Base-by-base conservation (phyloP, 2,888 invertebrate genomes). In the Nymphalis polychloros region DNA sequence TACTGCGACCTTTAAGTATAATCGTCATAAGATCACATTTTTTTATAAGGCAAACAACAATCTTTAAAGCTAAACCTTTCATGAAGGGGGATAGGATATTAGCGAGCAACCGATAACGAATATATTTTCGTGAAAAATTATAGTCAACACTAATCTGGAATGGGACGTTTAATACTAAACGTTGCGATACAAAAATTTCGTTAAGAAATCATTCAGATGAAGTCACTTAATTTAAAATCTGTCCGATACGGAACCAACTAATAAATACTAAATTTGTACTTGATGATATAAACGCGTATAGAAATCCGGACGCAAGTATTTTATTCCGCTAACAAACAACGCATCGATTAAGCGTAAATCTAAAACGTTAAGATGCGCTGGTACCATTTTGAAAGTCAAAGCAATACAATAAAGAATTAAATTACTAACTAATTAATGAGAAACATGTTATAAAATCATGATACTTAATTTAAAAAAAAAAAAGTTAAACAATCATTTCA, bases 41-140 rank as follows among this genome's bases (percentile, higher is more conserved):
- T 86, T 86, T 86, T 87, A 87, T 91, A 92, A 92, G 92, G 92
- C 92, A 92, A 92, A 92, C 91, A 91, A 92, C 91, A 92, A 91
- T 91, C 78, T 85, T 92, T 92, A 92, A 92, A 92, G 92, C 92
- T 92, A 91, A 90, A 89, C 88, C 86, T 89, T 89, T 87, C 84
- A 86, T 86, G 86, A 82, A 81, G 75, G 74, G 77, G 76, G 79
- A 74, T 75, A 78, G 81, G 79, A 77, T 81, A 55, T 55, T 83
- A 81, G 81, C 80, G 80, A 80, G 75, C 78, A 84, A 89, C 84
- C 86, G 83, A 84, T 86, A 86, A 86, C 84, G 81, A 84, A 84
- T 76, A 31, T 31, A 76, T 66, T 71, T 69, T 66, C 70, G 70
- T 73, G 68, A 59, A 65, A 72, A 74, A 79, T 75, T 66, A 66